Percentiles rank a stretch among this genome's conserved stretches.
Conservation (phyloP, 2,113 vertebrate species). For the Crotophaga sulcirostris region DNA sequence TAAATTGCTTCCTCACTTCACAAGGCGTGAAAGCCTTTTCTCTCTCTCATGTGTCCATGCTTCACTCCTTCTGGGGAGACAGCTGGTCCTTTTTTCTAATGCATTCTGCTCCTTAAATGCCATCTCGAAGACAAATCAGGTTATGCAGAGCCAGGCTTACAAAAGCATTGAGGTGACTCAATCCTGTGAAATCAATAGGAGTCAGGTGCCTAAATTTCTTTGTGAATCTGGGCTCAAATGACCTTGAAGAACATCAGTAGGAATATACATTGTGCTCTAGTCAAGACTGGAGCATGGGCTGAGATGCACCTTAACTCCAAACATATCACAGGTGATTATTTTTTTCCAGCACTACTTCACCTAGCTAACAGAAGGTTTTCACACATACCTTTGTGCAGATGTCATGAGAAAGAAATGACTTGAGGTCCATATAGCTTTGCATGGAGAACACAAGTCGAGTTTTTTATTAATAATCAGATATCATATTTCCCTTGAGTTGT, state of each 20-base stretch:
- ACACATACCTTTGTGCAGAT: neutral
- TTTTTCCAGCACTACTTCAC: neutral
- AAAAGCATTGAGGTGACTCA: neutral
- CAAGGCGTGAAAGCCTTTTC: constrained; percentile 48
- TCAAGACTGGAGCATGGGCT: neutral
- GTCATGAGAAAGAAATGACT: neutral
- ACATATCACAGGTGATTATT: neutral
- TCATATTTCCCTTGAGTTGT: neutral
- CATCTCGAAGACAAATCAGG: neutral
- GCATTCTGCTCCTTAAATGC: constrained; percentile 30
- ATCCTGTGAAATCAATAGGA: neutral
- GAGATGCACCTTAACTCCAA: neutral
- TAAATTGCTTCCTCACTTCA: constrained; percentile 68
- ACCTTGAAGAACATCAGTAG: neutral
- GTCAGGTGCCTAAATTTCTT: neutral
- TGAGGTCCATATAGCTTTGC: neutral
- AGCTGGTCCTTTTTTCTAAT: constrained; percentile 32
- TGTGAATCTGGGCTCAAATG: neutral
- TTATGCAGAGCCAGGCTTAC: neutral
- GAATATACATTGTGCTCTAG: neutral
- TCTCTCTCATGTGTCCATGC: neutral
- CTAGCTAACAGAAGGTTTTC: neutral
- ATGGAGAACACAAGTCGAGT: neutral
- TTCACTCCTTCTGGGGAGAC: constrained; percentile 55
- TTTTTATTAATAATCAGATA: neutral